Base-by-base conservation (phyloP, 2,888 invertebrate species). In the Trichopria drosophilae region DNA sequence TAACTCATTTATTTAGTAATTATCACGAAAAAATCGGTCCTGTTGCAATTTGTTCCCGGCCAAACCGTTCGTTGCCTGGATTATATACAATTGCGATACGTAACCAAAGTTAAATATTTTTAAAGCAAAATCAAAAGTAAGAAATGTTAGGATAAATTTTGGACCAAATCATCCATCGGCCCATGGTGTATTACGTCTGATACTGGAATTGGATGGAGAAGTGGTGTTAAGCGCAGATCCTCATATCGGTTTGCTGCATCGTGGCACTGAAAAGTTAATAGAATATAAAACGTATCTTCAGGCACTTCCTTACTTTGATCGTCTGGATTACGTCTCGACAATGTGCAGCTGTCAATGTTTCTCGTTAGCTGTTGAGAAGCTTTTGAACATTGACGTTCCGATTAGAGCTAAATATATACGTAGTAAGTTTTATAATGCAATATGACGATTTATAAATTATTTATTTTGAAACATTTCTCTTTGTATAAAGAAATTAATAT, bases 321-420 rank as follows among this genome's bases (percentile, higher is more conserved):
- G 96, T 0, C 79, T 97, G 46, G 98, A 99, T 78, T 99, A 99
- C 69, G 96, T 97, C 0, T 97, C 97, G 0, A 97, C 98, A 96
- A 97, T 99, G 97, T 93, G 92, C 77, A 98, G 98, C 71, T 98
- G 99, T 71, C 97, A 98, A 69, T 92, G 93, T 68, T 99, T 89
- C 77, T 93, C 95, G 1, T 72, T 99, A 52, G 98, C 98, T 1
- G 88, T 99, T 0, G 98, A 99, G 75, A 98, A 97, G 66, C 80
- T 99, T 2, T 81, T 99, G 0, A 97, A 97, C 67, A 93, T 97
- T 57, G 92, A 96, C 19, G 83, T 95, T n/a, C 96, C 97, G 0
- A 56, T 89, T 0, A 79, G 98, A 44, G 98, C 96, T 0, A 97
- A 99, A 76, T 98, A 91, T 69, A 98, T 99, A 57, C 80, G 97